Percentiles rank a stretch among this genome's conserved stretches.
Evolutionary conservation across 2,888 invertebrate genomes (phyloP).

Genomic region (Mimachlamys varia): DNA sequence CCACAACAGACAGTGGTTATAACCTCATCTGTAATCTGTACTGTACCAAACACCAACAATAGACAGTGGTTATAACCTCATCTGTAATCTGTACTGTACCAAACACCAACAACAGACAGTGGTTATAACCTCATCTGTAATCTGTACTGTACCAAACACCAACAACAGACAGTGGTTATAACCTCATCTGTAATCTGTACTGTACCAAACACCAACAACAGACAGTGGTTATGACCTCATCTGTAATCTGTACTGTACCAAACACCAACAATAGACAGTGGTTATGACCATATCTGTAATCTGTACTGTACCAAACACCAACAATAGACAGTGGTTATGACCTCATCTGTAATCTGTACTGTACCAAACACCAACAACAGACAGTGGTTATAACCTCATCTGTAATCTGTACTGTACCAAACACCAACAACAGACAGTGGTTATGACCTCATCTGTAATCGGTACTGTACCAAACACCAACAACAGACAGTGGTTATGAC

Average conservation of each 20-base stretch:
- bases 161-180: not conserved
- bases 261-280: not conserved
- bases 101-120: not conserved
- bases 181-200: not conserved
- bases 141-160: not conserved
- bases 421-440: not conserved
- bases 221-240: not conserved
- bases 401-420: not conserved
- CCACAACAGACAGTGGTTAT: not conserved
- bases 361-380: not conserved
- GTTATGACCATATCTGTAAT: not conserved
- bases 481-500: not conserved
- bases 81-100: not conserved
- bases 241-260: not conserved
- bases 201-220: not conserved
- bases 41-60: not conserved
- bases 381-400: not conserved
- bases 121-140: not conserved
- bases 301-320: not conserved
- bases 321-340: not conserved
- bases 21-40: not conserved
- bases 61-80: not conserved
- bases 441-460: not conserved
- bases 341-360: not conserved
- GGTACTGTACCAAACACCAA: not conserved